Evolutionary conservation across 1,140 invertebrate species (phyloP).

Genomic region (Harlomillsia oculata): DNA sequence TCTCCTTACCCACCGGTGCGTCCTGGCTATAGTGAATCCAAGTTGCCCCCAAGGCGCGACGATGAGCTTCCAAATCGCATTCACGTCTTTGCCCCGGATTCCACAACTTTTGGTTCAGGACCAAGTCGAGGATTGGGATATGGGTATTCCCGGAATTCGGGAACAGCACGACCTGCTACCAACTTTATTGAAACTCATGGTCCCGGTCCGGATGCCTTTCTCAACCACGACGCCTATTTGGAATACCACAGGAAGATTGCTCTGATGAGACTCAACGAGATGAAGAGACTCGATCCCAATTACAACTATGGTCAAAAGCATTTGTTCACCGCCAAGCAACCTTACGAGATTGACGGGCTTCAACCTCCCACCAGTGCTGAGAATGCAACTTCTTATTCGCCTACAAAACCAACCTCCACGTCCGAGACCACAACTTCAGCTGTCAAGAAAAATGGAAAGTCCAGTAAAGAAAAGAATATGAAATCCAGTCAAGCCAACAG

Average conservation of each 20-base stretch:
- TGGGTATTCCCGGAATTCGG: background rate
- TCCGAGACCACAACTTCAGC: too few relatives aligned
- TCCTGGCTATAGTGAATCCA: constrained; percentile 8
- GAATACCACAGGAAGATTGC: constrained; percentile 33
- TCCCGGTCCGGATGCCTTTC: constrained; percentile 26
- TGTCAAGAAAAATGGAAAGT: background rate
- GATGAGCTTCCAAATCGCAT: constrained; percentile 22
- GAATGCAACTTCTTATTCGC: too few relatives aligned
- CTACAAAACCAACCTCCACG: too few relatives aligned
- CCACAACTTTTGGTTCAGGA: background rate
- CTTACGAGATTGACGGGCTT: constrained; percentile 18
- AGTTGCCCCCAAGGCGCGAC: constrained; percentile 9
- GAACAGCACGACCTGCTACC: constrained; percentile 1
- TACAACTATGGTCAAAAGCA: constrained; percentile 8
- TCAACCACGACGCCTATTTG: constrained; percentile 33
- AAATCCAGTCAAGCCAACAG: too few relatives aligned
- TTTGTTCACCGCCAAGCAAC: constrained; percentile 17
- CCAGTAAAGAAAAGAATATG: constrained; percentile 2
- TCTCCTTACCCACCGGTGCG: background rate
- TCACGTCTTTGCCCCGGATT: constrained; percentile 21
- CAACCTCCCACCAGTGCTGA: constrained; percentile 3
- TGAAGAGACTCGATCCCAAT: background rate
- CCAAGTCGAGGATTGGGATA: background rate
- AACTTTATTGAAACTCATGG: constrained; percentile 16
- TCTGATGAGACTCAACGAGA: constrained; percentile 9